Evolutionary conservation across 2,888 invertebrate species (phyloP), one percentile per base, ranked within the genome.

Genomic region (Caenorhabditis macrosperma): DNA sequence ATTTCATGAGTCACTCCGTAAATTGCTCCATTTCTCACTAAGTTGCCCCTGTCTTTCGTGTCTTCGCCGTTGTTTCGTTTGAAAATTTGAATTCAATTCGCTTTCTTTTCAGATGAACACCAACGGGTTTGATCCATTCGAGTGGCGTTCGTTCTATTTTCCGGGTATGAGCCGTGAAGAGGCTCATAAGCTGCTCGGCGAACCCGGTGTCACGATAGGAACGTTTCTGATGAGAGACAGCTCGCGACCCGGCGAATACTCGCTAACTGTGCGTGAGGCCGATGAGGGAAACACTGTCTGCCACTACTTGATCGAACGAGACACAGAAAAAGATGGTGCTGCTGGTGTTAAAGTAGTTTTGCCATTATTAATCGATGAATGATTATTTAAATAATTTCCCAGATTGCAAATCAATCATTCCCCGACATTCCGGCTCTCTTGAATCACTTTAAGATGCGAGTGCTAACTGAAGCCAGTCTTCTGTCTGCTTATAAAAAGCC

Each of bases 371-470:
- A n/a, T 35, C 12, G 41, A n/a, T 12, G 10, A 3, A n/a, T n/a
- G n/a, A n/a, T n/a, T n/a, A 35, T 17, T 41, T 17, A 20, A 28
- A 67, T 26, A 17, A 44, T 30, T 50, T n/a, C 38, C 12, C 44
- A 87, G 87, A 98, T 98, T 90, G 97, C 97, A 4, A 96, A 97
- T 92, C 96, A 97, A 92, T 94, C 94, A 89, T 98, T 98, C 92
- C 93, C 94, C 0, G 96, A 96, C 92, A 94, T 98, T 91, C 95
- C 97, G 22, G 94, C 94, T 81, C 93, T 98, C 86, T 93, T 99
- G 85, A 94, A 94, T 74, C 97, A 98, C 93, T 98, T 97, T 92
- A 95, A 96, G 91, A 93, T 96, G 69, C 97, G 97, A 92, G 97
- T 96, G 92, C 93, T 98, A 91, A 97, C 98, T 92, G 96, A 96